Percentiles rank a stretch among this genome's conserved stretches.
These are phyloP conservation scores for Conus ventricosus DNA, from an alignment of 1,140 invertebrate genomes.

Conservation along the genomic window DNA sequence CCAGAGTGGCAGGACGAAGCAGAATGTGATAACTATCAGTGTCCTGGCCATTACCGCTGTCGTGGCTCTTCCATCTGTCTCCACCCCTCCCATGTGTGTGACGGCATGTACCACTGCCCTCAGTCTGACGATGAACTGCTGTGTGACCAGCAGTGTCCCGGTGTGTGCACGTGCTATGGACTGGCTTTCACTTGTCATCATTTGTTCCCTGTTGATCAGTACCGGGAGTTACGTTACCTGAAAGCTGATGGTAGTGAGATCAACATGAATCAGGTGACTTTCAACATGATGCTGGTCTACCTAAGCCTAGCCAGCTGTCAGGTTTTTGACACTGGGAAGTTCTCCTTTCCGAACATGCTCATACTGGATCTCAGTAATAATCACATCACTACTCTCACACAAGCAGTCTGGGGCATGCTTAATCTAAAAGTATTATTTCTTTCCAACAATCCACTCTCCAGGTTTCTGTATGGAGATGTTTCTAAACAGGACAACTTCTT, in stretches of 20 bases:
- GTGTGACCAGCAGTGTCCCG: conserved; percentile 19
- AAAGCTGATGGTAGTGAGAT: neutral
- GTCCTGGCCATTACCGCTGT: conserved; percentile 31
- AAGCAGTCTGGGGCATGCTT: neutral
- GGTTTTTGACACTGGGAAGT: too few relatives aligned
- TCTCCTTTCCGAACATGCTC: neutral
- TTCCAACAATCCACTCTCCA: neutral
- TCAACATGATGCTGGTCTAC: neutral
- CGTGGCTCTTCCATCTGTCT: too few relatives aligned
- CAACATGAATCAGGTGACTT: neutral
- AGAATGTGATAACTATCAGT: conserved; percentile 4
- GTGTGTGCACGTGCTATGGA: conserved; percentile 4
- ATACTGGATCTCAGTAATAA: neutral
- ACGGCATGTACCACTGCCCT: conserved; percentile 1
- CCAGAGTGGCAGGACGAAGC: neutral
- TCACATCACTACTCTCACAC: too few relatives aligned
- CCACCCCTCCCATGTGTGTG: too few relatives aligned
- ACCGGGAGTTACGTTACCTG: neutral
- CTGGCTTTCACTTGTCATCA: neutral
- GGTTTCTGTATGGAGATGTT: neutral
- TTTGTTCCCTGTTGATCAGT: neutral
- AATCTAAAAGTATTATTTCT: neutral
- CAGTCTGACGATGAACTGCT: conserved; percentile 27
- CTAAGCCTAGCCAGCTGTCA: neutral
- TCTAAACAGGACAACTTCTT: too few relatives aligned